Base-by-base conservation (phyloP, 1,140 invertebrate genomes). In the Drosophila truncata region DNA sequence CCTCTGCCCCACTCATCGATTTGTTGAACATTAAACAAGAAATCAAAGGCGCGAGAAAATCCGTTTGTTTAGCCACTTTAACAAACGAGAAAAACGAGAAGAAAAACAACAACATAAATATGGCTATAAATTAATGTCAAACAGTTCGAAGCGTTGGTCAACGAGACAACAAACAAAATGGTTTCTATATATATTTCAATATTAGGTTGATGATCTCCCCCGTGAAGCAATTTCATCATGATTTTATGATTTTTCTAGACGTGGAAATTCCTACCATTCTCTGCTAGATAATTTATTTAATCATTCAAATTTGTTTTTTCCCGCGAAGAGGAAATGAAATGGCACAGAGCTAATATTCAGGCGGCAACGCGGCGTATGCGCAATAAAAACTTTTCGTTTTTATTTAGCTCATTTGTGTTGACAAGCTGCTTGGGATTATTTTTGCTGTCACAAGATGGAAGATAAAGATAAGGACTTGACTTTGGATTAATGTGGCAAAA, bases 201-300 rank as follows among this genome's bases (percentile, higher is more conserved):
- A 33, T 57, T 57, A 25, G 44, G 39, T 42, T 37, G 69, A 46
- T 70, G 62, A 70, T 70, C 64, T 70, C 33, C 11, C 25, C n/a
- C 20, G 20, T 23, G 27, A 55, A 33, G 41, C 25, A 39, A 39
- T 73, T 60, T 77, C 74, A 49, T 44, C 44, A 33, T 11, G 35
- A 58, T 33, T 69, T 66, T 37, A 35, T 52, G 16, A 57, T 39
- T 29, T 6, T 76, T 47, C 60, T 31, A 23, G 50, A 35, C 50
- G 50, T 33, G 50, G 14, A 37, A 23, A 55, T 67, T 66, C 61
- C 49, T 25, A 16, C 14, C 33, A 86, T 78, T 47, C 25, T 47
- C 16, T n/a, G 82, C 79, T 41, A 62, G 44, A 63, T 87, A 86
- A 86, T 88, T 86, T 86, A 86, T 86, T 76, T 63, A 54, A 42